These are phyloP conservation scores for Macquaria ambigua DNA, from an alignment of 2,113 vertebrate genomes.

Conservation along the genomic window DNA sequence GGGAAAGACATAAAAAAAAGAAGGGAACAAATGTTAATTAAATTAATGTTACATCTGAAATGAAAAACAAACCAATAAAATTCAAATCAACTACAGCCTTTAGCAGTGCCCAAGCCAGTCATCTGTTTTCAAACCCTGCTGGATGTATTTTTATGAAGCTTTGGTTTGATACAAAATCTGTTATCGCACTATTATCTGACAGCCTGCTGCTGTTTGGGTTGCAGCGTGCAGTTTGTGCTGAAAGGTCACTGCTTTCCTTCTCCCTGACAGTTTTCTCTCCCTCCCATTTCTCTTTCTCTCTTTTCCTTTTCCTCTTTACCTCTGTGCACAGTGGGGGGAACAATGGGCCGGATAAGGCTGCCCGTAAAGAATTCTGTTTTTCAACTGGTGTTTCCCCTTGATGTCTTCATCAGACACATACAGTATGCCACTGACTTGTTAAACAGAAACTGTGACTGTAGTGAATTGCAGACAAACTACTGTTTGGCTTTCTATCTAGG, in stretches of 20 bases:
- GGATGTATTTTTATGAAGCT: not conserved
- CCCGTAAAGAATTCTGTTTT: slow-evolving; percentile 60
- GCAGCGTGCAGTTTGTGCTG: slow-evolving; percentile 34
- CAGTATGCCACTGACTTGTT: slow-evolving; percentile 23
- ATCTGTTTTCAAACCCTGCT: slow-evolving; percentile 16
- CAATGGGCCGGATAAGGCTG: slow-evolving; percentile 68
- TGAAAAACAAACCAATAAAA: slow-evolving; percentile 38
- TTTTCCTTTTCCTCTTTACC: slow-evolving; percentile 32
- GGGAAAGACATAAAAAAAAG: slow-evolving; percentile 42
- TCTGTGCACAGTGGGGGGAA: slow-evolving; percentile 49
- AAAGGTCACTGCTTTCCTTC: slow-evolving; percentile 58
- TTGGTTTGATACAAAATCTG: slow-evolving; percentile 8
- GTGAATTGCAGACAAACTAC: not conserved
- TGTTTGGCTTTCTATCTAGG: not conserved
- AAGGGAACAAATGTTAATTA: slow-evolving; percentile 14
- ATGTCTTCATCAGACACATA: slow-evolving; percentile 26
- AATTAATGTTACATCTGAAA: slow-evolving; percentile 30
- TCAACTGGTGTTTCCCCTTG: slow-evolving; percentile 54
- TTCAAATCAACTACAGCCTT: not conserved
- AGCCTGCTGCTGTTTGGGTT: slow-evolving; percentile 14
- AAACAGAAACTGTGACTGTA: slow-evolving; percentile 13
- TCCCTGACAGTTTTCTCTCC: slow-evolving; percentile 15
- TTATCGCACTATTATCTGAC: slow-evolving; percentile 14
- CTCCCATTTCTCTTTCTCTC: slow-evolving; percentile 31
- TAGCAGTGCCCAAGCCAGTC: not conserved